Percentiles rank a stretch among this genome's conserved stretches.
phyloP scores from a whole-genome alignment of 2,888 invertebrate species.

The Lathronympha strigana region DNA sequence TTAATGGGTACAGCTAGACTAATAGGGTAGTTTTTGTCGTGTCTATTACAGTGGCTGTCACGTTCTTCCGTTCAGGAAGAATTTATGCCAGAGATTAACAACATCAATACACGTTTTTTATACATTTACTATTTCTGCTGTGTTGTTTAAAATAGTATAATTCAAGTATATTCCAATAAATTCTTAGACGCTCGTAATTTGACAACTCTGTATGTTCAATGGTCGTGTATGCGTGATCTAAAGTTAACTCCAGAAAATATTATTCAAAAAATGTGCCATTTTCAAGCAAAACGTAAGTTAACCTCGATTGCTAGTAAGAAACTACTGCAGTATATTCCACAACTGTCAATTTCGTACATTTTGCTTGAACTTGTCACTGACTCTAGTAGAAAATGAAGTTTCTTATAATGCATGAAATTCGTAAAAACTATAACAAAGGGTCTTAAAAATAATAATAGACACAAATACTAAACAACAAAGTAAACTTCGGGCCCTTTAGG shows the following conservation, averaged over 20 bases:
- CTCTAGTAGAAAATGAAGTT: background rate
- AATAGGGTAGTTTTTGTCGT: too few relatives aligned
- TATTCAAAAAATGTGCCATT: background rate
- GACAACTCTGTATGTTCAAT: background rate
- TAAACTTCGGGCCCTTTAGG: slow-evolving; percentile 11
- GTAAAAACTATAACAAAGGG: background rate
- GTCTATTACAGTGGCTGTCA: too few relatives aligned
- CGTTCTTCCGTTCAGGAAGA: too few relatives aligned
- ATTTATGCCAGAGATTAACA: too few relatives aligned
- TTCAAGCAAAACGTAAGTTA: background rate
- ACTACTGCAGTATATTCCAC: background rate
- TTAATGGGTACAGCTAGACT: too few relatives aligned
- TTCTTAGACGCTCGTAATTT: background rate
- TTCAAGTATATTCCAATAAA: background rate
- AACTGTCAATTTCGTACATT: background rate
- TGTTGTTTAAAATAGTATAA: background rate
- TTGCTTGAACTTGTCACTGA: background rate
- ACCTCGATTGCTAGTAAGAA: background rate
- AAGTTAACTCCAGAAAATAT: slow-evolving; percentile 7
- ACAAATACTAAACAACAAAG: slow-evolving; percentile 18
- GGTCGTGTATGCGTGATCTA: background rate
- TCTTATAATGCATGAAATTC: slow-evolving; percentile 27
- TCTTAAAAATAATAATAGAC: slow-evolving; percentile 2
- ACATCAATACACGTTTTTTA: too few relatives aligned
- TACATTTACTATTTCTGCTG: too few relatives aligned